Conservation (phyloP, 2,888 invertebrate species). For the Hemistola chrysoprasaria region DNA sequence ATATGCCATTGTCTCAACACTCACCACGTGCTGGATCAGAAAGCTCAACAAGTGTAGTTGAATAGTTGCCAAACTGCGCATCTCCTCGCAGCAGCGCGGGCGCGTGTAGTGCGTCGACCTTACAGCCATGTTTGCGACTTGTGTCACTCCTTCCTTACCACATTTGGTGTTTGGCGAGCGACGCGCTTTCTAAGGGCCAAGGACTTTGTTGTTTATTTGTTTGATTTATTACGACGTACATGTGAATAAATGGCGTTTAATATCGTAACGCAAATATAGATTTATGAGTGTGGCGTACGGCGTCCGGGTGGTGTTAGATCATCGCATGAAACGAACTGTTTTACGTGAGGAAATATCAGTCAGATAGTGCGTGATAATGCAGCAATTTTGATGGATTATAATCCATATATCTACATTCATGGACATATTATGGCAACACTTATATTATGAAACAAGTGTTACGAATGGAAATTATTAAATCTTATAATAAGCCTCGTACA, state of each 20-base stretch:
- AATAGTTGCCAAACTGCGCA: constrained; percentile 29
- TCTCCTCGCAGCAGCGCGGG: constrained; percentile 9
- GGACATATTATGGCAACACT: too few species aligned
- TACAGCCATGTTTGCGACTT: constrained; percentile 23
- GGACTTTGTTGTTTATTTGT: constrained; percentile 21
- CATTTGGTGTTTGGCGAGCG: constrained; percentile 37
- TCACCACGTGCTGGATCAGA: constrained; percentile 6
- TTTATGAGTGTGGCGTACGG: constrained; percentile 13
- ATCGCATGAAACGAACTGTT: constrained; percentile 13
- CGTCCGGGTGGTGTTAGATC: constrained; percentile 24
- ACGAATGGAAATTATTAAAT: too few species aligned
- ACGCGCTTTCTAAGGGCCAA: constrained; percentile 31
- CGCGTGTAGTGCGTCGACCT: constrained; percentile 31
- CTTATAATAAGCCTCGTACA: too few species aligned
- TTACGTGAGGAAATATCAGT: too few species aligned
- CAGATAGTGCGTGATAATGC: too few species aligned
- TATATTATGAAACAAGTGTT: too few species aligned
- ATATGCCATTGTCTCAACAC: neutral
- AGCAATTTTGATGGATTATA: too few species aligned
- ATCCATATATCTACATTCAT: too few species aligned
- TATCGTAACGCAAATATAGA: constrained; percentile 16
- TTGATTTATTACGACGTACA: constrained; percentile 7
- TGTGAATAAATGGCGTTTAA: neutral
- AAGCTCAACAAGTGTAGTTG: constrained; percentile 18
- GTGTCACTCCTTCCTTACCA: constrained; percentile 31